These are phyloP conservation scores for Cataglyphis hispanica DNA, from an alignment of 1,140 invertebrate genomes.

Conservation along the genomic window DNA sequence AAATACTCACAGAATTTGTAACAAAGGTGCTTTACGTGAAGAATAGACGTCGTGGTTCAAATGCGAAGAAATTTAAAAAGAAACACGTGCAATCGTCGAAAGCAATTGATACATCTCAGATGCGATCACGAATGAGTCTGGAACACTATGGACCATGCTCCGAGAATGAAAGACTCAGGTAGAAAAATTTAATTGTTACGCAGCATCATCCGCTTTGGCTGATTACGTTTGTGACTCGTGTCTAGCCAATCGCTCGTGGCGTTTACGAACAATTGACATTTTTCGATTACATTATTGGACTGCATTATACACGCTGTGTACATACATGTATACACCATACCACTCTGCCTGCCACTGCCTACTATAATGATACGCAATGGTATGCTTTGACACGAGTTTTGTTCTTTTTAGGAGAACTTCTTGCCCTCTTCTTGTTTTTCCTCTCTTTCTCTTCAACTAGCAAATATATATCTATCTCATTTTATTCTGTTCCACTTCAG, in stretches of 20 bases:
- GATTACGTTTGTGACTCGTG: not conserved
- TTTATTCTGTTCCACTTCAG: too few species aligned
- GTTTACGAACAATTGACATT: slow-evolving; percentile 5
- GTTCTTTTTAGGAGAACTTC: too few species aligned
- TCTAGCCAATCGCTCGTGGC: not conserved
- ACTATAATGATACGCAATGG: not conserved
- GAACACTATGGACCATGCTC: not conserved
- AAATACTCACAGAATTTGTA: not conserved
- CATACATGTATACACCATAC: too few species aligned
- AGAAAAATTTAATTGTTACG: not conserved
- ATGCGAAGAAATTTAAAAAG: too few species aligned
- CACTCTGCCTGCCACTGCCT: not conserved
- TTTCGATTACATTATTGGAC: not conserved
- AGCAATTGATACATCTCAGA: not conserved
- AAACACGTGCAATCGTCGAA: not conserved
- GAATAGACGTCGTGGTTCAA: too few species aligned
- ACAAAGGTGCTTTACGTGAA: not conserved
- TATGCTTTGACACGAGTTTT: not conserved
- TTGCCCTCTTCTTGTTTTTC: too few species aligned
- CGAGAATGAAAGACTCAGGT: not conserved
- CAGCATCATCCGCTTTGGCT: not conserved
- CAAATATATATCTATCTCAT: too few species aligned
- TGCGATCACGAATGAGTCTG: not conserved
- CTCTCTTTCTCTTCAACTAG: too few species aligned
- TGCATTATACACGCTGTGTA: too few species aligned